phyloP scores from a whole-genome alignment of 2,888 invertebrate genomes.

The Drosophila peninsularis region DNA sequence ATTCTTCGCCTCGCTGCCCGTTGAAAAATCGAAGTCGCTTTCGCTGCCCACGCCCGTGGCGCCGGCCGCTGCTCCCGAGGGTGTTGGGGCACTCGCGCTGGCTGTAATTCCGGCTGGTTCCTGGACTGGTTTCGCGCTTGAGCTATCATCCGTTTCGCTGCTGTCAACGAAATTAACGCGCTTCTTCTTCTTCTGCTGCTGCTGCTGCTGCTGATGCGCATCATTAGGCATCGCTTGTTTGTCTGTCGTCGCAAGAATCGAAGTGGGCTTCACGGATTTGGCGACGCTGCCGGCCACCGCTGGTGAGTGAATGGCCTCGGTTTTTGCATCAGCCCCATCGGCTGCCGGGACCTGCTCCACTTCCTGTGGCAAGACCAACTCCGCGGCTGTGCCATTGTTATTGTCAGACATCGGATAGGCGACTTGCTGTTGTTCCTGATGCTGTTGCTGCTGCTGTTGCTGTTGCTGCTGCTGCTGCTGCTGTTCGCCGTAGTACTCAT shows the following conservation, averaged over 20 bases:
- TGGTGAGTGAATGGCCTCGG: constrained; percentile 32
- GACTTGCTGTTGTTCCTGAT: constrained; percentile 31
- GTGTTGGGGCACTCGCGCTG: constrained; percentile 19
- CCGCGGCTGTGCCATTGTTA: constrained; percentile 20
- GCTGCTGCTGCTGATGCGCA: constrained; percentile 73
- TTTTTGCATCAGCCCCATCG: constrained; percentile 32
- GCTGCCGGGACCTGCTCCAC: constrained; percentile 34
- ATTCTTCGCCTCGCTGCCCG: constrained; percentile 78
- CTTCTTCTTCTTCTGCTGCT: constrained; percentile 83
- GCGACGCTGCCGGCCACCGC: constrained; percentile 31
- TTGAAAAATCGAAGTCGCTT: constrained; percentile 85
- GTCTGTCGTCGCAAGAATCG: constrained; percentile 78
- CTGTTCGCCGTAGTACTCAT: constrained; percentile 68
- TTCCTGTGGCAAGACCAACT: constrained; percentile 51
- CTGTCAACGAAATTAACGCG: constrained; percentile 84
- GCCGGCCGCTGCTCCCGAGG: constrained; percentile 27
- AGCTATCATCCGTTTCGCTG: constrained; percentile 84
- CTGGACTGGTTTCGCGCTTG: constrained; percentile 70
- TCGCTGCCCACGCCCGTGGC: constrained; percentile 70
- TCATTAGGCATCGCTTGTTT: constrained; percentile 80
- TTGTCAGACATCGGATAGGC: constrained; percentile 40
- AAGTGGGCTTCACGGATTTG: constrained; percentile 73
- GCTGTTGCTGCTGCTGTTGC: constrained; percentile 31
- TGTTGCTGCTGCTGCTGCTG: constrained; percentile 48
- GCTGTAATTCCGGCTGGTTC: constrained; percentile 30